Evolutionary conservation across 1,140 invertebrate genomes (phyloP).

Genomic region (Tribolium madens): DNA sequence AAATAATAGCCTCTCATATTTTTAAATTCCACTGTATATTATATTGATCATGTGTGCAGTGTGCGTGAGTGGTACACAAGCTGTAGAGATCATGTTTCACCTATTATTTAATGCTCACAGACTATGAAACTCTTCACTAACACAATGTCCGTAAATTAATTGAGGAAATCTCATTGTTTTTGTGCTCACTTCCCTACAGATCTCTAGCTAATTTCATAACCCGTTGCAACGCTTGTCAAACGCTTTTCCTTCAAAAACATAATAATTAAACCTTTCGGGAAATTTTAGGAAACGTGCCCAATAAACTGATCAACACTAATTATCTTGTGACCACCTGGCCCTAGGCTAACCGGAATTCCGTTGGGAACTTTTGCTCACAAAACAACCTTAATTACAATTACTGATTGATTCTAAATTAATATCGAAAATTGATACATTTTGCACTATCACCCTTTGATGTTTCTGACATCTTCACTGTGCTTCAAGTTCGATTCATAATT

Average conservation of each 20-base stretch:
- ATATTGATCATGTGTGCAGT: conserved; percentile 50
- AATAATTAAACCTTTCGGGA: neutral
- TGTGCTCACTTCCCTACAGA: conserved; percentile 13
- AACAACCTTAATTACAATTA: neutral
- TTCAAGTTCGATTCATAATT: neutral
- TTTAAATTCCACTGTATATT: conserved; percentile 52
- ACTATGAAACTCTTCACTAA: conserved; percentile 35
- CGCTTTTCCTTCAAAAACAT: conserved; percentile 8
- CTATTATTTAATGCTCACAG: conserved; percentile 40
- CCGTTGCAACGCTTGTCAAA: conserved; percentile 18
- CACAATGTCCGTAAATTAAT: conserved; percentile 40
- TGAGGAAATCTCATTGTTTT: conserved; percentile 40
- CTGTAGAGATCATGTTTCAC: conserved; percentile 50
- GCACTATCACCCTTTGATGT: too few relatives aligned
- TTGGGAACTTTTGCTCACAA: neutral
- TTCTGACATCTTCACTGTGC: too few relatives aligned
- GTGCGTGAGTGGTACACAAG: conserved; percentile 48
- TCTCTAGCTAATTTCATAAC: conserved; percentile 24
- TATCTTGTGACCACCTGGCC: conserved; percentile 6
- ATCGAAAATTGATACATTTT: neutral
- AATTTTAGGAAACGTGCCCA: neutral
- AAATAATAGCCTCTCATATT: conserved; percentile 54
- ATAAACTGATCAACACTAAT: conserved; percentile 15
- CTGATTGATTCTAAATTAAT: conserved; percentile 9
- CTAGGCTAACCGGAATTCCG: neutral